A percentile compares a stretch with the other conserved stretches of the same genome.
These are phyloP conservation scores for Campoletis sonorensis DNA, from an alignment of 1,140 invertebrate genomes.

Conservation along the genomic window DNA sequence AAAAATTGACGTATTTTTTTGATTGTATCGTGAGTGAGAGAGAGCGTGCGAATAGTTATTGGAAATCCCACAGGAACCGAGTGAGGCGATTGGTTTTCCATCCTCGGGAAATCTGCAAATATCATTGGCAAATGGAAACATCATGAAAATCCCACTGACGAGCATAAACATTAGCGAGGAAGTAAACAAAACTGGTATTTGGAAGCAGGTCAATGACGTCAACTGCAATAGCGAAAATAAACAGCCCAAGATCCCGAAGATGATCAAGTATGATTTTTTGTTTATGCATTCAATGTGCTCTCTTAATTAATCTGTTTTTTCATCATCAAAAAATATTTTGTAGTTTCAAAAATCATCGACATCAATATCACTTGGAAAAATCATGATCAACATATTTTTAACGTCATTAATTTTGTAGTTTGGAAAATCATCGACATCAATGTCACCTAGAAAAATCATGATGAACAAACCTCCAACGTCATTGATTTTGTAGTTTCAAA, in stretches of 20 bases:
- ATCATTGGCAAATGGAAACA: conserved; percentile 92
- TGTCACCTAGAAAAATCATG: background rate
- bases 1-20: too few relatives aligned
- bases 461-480: too few relatives aligned
- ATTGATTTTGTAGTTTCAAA: background rate
- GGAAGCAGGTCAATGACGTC: conserved; percentile 94
- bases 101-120: conserved; percentile 86
- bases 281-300: background rate
- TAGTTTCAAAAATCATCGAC: background rate
- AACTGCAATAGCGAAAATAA: conserved; percentile 80
- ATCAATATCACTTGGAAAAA: background rate
- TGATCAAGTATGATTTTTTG: conserved; percentile 66
- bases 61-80: conserved; percentile 65
- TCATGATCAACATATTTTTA: background rate
- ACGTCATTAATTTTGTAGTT: too few relatives aligned
- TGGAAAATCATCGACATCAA: background rate
- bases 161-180: conserved; percentile 96
- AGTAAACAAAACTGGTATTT: conserved; percentile 94
- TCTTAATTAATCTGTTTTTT: too few relatives aligned
- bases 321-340: too few relatives aligned
- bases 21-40: background rate
- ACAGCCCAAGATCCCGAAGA: conserved; percentile 73
- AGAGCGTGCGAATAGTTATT: conserved; percentile 33
- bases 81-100: conserved; percentile 68
- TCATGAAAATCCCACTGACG: conserved; percentile 92